Base-by-base conservation (phyloP, 1,140 invertebrate species). In the Habropoda laboriosa region DNA sequence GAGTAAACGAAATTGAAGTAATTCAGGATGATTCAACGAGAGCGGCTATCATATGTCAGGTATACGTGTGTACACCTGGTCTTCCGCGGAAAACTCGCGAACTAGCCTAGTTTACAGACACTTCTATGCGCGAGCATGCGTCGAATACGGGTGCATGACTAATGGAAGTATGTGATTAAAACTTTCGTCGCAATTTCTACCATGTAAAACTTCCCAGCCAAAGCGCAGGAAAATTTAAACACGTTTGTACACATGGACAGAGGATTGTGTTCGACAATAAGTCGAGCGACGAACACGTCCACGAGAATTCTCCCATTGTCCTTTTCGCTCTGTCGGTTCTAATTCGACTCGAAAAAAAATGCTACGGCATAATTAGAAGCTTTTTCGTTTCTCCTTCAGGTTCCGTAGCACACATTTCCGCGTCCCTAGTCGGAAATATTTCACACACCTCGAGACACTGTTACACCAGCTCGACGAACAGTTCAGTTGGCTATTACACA, bases 91-190 rank as follows among this genome's bases (percentile, higher is more conserved):
- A 58, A n/a, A 57, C 66, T 32, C 27, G 35, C 16, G 51, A 58
- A 53, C 57, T 71, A 81, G 68, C 74, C 73, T 55, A 75, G 73
- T 75, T 75, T 75, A 55, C 45, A 55, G 45, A 42, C 61, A 75
- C 66, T 58, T 55, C 3, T 27, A 30, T 38, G 42, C 30, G 47
- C 55, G 21, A 30, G 64, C 47, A 64, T 40, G 70, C 66, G 70
- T 77, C 53, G 75, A 75, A 88, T 80, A 70, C 73, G 83, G 86
- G 30, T 82, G 88, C 87, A 88, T 90, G 87, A 91, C 87, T 90
- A 91, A 89, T 90, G 88, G 83, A 87, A 83, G 87, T 89, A 89
- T 86, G 87, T 87, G 88, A 89, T 91, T 91, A 90, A 89, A 91
- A 91, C 82, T 90, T 91, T 88, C 71, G 82, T 86, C 85, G 87